Base-by-base conservation (phyloP, 2,888 invertebrate species). In the Noctuana brunneofusca region DNA sequence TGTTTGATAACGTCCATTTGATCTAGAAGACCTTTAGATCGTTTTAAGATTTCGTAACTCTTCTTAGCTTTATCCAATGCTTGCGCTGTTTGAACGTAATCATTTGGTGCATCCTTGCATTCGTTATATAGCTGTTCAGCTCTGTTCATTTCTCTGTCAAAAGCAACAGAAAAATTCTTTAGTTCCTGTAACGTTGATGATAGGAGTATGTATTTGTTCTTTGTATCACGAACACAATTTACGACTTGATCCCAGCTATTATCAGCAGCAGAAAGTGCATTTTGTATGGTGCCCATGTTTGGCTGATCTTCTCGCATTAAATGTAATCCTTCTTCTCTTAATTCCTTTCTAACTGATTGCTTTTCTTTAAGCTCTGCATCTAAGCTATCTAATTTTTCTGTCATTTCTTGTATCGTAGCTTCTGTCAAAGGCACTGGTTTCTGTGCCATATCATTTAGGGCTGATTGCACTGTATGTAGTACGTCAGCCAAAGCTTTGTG, bases 281-380 rank as follows among this genome's bases (percentile, higher is more conserved):
- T 96, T 83, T 97, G 97, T 65, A 97, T 95, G 0, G 94, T 93
- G 0, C 96, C 94, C 83, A 96, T 95, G 70, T 96, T 96, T 57
- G 94, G 93, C 75, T 96, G 95, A 84, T 98, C 96, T 87, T 96
- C 95, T 76, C 96, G 94, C 94, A 97, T 94, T 68, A 97, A 84
- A 72, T 95, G 93, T 59, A 96, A 92, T 0, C 96, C 97, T 87
- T 96, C 95, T 74, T 95, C 94, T 72, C 96, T 94, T n/a, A 97
- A 89, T 68, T 94, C 93, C 68, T 96, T 94, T 75, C 95, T 95
- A 0, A 95, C 86, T 4, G 92, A 85, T 69, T 92, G 92, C 70
- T 94, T 94, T 14, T 93, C 92, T 71, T 93, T 93, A 5, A 94
- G 75, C 9, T 92, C 92, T 32, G 87, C 78, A 78, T 94, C 86